Evolutionary conservation across 2,113 vertebrate species (phyloP).

Genomic region (Strix uralensis): DNA sequence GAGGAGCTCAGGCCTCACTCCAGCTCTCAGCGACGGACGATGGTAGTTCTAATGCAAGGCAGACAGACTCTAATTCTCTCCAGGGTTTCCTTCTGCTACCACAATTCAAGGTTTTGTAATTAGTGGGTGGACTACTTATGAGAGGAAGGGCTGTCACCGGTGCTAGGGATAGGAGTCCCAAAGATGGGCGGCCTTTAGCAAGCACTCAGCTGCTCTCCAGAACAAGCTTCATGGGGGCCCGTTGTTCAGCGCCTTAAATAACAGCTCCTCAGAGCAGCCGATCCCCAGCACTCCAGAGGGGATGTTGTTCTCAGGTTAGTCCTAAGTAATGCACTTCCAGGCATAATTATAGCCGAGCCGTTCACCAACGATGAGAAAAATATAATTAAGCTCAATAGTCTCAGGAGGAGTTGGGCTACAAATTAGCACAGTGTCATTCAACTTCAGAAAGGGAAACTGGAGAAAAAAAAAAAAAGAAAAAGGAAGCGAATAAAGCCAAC

Average conservation of each 20-base stretch:
- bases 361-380: slow-evolving; percentile 1
- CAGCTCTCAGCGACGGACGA: neutral
- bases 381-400: slow-evolving; percentile 47
- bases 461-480: neutral
- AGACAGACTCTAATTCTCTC: neutral
- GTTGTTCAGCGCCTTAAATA: neutral
- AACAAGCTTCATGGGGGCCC: accelerated
- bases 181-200: neutral
- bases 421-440: neutral
- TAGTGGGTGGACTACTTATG: neutral
- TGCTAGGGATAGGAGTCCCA: neutral
- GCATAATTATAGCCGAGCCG: slow-evolving; percentile 12
- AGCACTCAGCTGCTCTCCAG: neutral
- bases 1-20: neutral
- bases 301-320: neutral
- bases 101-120: neutral
- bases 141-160: neutral
- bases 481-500: neutral
- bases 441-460: neutral
- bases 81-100: neutral
- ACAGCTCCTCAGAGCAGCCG: neutral
- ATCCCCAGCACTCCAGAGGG: neutral
- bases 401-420: neutral
- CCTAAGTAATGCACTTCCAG: slow-evolving; percentile 42
- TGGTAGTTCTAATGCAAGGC: neutral